These are phyloP conservation scores for Urocitellus parryii DNA, from an alignment of 2,113 vertebrate genomes.

Conservation along the genomic window DNA sequence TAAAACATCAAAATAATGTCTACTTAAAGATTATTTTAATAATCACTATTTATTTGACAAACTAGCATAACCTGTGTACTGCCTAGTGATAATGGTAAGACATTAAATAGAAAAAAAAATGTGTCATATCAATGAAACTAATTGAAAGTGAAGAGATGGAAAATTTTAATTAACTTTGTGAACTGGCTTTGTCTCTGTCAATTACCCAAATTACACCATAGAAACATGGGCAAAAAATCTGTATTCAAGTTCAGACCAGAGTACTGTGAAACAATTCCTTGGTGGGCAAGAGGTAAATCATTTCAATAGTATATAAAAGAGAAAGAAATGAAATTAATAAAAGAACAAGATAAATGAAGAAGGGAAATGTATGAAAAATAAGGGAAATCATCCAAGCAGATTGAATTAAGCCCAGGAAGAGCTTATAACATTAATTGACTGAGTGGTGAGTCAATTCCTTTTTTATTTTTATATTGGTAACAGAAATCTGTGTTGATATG, in stretches of 20 bases:
- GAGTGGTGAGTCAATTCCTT: neutral
- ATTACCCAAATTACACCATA: constrained; percentile 87
- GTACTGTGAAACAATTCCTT: constrained; percentile 44
- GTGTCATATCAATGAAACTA: constrained; percentile 86
- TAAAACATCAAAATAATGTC: constrained; percentile 78
- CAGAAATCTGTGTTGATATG: neutral
- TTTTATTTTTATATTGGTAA: neutral
- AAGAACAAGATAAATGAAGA: constrained; percentile 35
- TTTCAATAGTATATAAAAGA: neutral
- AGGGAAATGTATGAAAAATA: neutral
- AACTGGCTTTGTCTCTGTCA: constrained; percentile 89
- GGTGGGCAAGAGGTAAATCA: neutral
- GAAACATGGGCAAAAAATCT: constrained; percentile 80
- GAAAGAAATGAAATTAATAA: constrained; percentile 40
- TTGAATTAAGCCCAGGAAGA: neutral
- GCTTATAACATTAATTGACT: neutral
- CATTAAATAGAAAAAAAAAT: constrained; percentile 83
- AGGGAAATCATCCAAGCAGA: constrained; percentile 7
- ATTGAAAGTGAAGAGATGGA: constrained; percentile 89
- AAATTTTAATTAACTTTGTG: constrained; percentile 91
- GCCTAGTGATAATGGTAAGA: constrained; percentile 80
- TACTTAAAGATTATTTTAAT: constrained; percentile 81
- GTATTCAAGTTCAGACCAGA: constrained; percentile 79
- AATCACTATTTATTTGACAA: constrained; percentile 79
- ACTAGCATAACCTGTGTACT: constrained; percentile 72